phyloP scores from a whole-genome alignment of 1,140 invertebrate species.

The Microvelia longipes region DNA sequence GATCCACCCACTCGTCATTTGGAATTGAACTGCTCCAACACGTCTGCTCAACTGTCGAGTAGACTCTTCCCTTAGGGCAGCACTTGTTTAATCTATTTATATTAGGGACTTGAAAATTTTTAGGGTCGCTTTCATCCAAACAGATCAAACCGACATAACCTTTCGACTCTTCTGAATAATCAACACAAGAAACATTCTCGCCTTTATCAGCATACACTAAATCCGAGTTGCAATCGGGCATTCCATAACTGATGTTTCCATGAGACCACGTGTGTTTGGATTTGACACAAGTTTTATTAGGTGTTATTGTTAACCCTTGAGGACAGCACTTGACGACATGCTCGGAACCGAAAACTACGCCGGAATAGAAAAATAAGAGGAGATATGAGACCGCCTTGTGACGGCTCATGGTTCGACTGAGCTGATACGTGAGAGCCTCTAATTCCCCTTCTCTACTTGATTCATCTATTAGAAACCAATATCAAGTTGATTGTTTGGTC shows the following conservation, averaged over 20 bases:
- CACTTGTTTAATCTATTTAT: constrained; percentile 15
- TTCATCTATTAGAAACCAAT: no score
- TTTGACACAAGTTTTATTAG: neutral
- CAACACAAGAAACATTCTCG: neutral
- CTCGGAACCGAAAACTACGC: neutral
- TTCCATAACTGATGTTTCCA: neutral
- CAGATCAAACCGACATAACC: neutral
- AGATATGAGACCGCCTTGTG: neutral
- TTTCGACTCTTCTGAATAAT: neutral
- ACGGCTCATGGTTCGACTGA: neutral
- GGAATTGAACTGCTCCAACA: constrained; percentile 8
- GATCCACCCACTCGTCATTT: neutral
- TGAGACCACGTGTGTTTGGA: neutral
- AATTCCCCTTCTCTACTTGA: no score
- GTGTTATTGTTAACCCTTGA: neutral
- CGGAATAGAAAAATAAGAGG: neutral
- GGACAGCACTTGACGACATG: neutral
- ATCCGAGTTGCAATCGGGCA: neutral
- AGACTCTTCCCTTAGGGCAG: constrained; percentile 10
- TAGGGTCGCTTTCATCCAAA: neutral
- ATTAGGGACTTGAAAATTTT: constrained; percentile 5
- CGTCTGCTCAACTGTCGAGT: constrained; percentile 8
- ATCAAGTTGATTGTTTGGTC: no score
- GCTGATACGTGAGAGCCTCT: no score
- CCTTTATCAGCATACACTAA: neutral